Base-by-base conservation (phyloP, 2,888 invertebrate genomes). In the Melinaea marsaeus region DNA sequence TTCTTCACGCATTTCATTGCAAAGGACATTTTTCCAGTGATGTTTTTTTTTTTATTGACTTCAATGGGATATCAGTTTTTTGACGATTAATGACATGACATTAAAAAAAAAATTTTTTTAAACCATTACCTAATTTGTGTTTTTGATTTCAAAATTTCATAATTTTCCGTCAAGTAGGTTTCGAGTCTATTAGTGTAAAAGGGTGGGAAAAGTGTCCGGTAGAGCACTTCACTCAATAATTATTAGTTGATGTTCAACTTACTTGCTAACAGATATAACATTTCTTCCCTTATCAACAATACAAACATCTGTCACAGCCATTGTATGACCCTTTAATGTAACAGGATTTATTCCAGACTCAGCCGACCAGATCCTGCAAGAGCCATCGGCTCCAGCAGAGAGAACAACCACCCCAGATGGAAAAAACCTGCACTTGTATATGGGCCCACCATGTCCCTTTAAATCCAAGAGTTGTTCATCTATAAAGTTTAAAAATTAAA, bases 271-370 rank as follows among this genome's bases (percentile, higher is more conserved):
- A 60, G 95, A 93, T 58, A 95, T 83, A 54, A 95, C 85, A 84
- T 95, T 95, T 69, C 93, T 89, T 59, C 95, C 95, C 69, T 91
- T 90, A 42, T 94, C 95, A 61, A 95, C 83, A 65, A 95, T 92
- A 59, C 85, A 88, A 45, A 93, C 76, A 82, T 94, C 95, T 55
- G 88, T 86, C 4, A 95, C 82, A 34, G 93, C 92, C 91, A 92
- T 93, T 54, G 82, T 92, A 75, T 95, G 95, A 0, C 95, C 95
- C 60, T 80, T 90, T 33, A 95, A 76, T 3, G 93, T 93, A 2
- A 93, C 93, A 32, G 94, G 94, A 80, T 94, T 94, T 57, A 91
- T 80, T 33, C 95, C 95, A 37, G 92, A 91, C 72, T 94, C 93
- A 0, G 93, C 93, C 59, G 93, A 94, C 95, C 95, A 95, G 63